phyloP scores from a whole-genome alignment of 2,113 vertebrate genomes.

The Argyrosomus japonicus region DNA sequence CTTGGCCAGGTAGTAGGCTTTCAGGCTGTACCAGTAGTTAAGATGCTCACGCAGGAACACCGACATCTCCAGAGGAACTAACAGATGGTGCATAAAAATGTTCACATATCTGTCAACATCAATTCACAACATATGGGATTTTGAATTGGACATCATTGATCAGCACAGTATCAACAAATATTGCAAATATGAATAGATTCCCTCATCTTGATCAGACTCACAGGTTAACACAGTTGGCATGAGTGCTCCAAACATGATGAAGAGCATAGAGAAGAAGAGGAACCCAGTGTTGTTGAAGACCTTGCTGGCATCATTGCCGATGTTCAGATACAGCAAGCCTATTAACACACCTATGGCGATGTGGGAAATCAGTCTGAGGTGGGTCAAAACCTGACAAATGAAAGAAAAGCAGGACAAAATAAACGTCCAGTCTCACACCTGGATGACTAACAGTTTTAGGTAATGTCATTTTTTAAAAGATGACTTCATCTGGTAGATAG shows the following conservation, averaged over 20 bases:
- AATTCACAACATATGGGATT: not conserved
- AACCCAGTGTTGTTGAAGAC: constrained; percentile 99
- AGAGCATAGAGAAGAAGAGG: constrained; percentile 99
- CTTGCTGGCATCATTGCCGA: constrained; percentile 95
- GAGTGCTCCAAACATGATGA: constrained; percentile 97
- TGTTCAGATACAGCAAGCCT: constrained; percentile 96
- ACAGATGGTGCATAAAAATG: not conserved
- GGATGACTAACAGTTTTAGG: not conserved
- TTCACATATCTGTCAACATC: constrained; percentile 3
- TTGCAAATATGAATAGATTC: not conserved
- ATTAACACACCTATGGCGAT: constrained; percentile 94
- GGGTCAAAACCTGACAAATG: constrained; percentile 90
- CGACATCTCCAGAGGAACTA: constrained; percentile 96
- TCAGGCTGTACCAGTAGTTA: constrained; percentile 99
- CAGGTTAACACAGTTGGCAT: constrained; percentile 99
- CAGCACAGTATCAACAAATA: not conserved
- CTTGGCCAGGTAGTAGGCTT: constrained; percentile 97
- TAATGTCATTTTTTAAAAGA: not conserved
- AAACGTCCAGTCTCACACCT: not conserved
- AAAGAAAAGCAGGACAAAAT: not conserved
- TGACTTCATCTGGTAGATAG: not conserved
- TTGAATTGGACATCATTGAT: not conserved
- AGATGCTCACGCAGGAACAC: constrained; percentile 95
- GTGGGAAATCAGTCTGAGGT: constrained; percentile 94
- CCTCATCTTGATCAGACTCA: constrained; percentile 78